Evolutionary conservation across 2,888 invertebrate genomes (phyloP), one percentile per base, ranked within the genome.

Genomic region (Lysandra coridon): DNA sequence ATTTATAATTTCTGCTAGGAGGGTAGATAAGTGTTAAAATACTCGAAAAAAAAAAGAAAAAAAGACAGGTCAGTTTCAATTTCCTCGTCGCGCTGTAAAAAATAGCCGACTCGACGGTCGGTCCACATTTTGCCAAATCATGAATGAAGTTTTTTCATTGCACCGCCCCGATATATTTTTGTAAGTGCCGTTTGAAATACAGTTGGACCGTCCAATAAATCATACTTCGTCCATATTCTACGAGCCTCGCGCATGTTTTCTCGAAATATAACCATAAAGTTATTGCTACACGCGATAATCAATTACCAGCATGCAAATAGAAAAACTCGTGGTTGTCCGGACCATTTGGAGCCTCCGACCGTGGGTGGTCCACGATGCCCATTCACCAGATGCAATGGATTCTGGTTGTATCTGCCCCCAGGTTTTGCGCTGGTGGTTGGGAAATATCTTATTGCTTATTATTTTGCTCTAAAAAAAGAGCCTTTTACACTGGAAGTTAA

Each of bases 61-160:
- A 33, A 33, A 4, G 69, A 6, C 69, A 33, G 69, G 69, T 69
- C 69, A 33, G 33, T 33, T 69, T 69, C 69, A 69, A 69, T 69
- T 69, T 69, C 69, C 69, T 37, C 33, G 23, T 37, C 33, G 69
- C 33, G 14, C 69, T 69, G 33, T 69, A 69, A 69, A 69, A 69
- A 69, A 69, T 37, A 69, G 69, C 69, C 14, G 69, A 69, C 33
- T 69, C 69, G 1, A 69, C 69, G 33, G 69, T 37, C 33, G 33
- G 37, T 69, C 17, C 69, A 69, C 33, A 69, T 69, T 69, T 69
- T 69, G 69, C 69, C 33, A 69, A 69, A 69, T 69, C 33, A 69
- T 69, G 69, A 69, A 69, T 69, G 33, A 69, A 33, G 33, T 69
- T 69, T 69, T 69, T 69, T 69, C 69, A 69, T 69, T 69, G 69